Evolutionary conservation across 2,888 invertebrate species (phyloP).

Genomic region (Melipona beecheii): DNA sequence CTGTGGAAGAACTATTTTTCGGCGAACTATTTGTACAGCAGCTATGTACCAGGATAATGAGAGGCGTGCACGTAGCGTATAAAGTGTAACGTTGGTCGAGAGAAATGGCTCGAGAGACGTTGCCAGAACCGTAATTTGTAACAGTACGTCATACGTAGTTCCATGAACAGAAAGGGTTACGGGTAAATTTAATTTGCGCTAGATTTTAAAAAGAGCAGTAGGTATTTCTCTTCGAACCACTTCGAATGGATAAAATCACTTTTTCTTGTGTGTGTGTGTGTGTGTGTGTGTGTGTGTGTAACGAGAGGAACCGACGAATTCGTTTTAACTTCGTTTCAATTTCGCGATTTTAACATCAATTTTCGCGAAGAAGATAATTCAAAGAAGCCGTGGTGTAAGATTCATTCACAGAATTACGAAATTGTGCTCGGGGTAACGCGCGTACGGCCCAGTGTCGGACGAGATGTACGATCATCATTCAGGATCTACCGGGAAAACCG

Average conservation of each 20-base stretch:
- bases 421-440: not conserved
- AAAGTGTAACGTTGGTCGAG: constrained; percentile 22
- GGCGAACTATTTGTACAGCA: constrained; percentile 9
- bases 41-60: constrained; percentile 14
- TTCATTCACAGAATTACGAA: constrained; percentile 27
- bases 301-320: not conserved
- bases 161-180: constrained; percentile 18
- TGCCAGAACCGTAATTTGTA: constrained; percentile 32
- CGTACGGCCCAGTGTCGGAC: constrained; percentile 7
- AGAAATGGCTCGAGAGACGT: constrained; percentile 24
- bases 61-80: not conserved
- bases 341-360: not conserved
- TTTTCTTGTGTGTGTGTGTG: not conserved
- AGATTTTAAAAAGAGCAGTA: constrained; percentile 24
- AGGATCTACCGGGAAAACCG: constrained; percentile 34
- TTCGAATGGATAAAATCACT: not conserved
- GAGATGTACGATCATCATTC: constrained; percentile 25
- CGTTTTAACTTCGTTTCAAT: too few species aligned
- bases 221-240: not conserved
- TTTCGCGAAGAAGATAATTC: not conserved
- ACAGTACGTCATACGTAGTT: constrained; percentile 29
- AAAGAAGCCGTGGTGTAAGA: not conserved
- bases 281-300: too few species aligned
- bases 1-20: constrained; percentile 1
- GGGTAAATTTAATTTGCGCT: constrained; percentile 33